Percentiles rank a stretch among this genome's conserved stretches.
These are phyloP conservation scores for Thera obeliscata DNA, from an alignment of 2,888 invertebrate species.

Conservation along the genomic window DNA sequence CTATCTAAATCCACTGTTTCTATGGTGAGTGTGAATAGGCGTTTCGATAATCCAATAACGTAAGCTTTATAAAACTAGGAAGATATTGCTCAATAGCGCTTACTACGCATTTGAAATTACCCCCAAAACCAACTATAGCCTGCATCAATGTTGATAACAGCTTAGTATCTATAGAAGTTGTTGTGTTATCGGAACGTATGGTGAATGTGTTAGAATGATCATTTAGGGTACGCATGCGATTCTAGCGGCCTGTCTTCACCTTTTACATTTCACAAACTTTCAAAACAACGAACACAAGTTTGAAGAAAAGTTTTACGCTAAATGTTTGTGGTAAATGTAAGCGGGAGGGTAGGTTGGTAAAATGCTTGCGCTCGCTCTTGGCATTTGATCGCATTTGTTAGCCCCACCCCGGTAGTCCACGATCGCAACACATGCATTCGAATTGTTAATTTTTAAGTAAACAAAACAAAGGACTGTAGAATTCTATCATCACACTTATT, in stretches of 20 bases:
- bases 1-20: conserved; percentile 24
- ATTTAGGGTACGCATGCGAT: conserved; percentile 22
- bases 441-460: conserved; percentile 80
- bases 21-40: conserved; percentile 40
- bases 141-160: conserved; percentile 18
- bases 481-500: conserved; percentile 82
- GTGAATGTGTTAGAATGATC: conserved; percentile 26
- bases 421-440: conserved; percentile 58
- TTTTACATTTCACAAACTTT: neutral
- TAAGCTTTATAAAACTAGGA: conserved; percentile 32
- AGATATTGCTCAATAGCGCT: conserved; percentile 39
- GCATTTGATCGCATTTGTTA: conserved; percentile 73
- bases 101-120: conserved; percentile 26
- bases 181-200: conserved; percentile 39
- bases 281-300: neutral
- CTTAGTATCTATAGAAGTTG: conserved; percentile 25
- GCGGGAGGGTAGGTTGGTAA: neutral
- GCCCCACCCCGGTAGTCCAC: conserved; percentile 36
- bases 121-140: conserved; percentile 14
- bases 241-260: conserved; percentile 3
- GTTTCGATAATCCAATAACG: conserved; percentile 53
- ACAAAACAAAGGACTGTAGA: conserved; percentile 77
- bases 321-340: neutral
- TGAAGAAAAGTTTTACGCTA: neutral
- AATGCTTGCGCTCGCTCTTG: conserved; percentile 41